A percentile compares a stretch with the other conserved stretches of the same genome.
Evolutionary conservation across 2,888 invertebrate genomes (phyloP).

Genomic region (Vanessa cardui): DNA sequence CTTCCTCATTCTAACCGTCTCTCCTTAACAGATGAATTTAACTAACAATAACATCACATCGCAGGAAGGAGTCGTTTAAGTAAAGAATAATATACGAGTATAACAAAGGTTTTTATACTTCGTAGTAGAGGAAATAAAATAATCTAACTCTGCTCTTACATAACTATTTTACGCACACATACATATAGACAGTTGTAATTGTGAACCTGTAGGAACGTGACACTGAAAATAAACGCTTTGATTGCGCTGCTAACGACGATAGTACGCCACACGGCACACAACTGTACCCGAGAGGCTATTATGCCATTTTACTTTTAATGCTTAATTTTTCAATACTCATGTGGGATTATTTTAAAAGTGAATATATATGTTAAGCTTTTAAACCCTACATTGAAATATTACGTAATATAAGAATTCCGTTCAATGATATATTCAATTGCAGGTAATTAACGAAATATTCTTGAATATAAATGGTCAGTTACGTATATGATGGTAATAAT

Average conservation of each 20-base stretch:
- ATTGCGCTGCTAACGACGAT: slow-evolving; percentile 1
- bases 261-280: background rate
- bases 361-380: background rate
- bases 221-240: slow-evolving; percentile 3
- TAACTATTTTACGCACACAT: too few species aligned
- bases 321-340: background rate
- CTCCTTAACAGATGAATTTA: too few species aligned
- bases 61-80: too few species aligned
- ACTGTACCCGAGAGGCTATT: background rate
- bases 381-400: background rate
- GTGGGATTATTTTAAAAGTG: background rate
- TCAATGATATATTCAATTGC: background rate
- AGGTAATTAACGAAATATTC: too few species aligned
- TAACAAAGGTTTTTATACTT: too few species aligned
- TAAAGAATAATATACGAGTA: too few species aligned
- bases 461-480: too few species aligned
- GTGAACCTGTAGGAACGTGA: slow-evolving; percentile 4
- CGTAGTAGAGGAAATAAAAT: too few species aligned
- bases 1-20: background rate
- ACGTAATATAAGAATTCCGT: background rate
- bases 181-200: background rate
- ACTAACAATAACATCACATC: too few species aligned
- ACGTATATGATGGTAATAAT: background rate
- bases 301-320: background rate
- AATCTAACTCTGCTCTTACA: too few species aligned